These are phyloP conservation scores for Xestia ashworthii DNA, from an alignment of 2,888 invertebrate genomes.

Conservation along the genomic window DNA sequence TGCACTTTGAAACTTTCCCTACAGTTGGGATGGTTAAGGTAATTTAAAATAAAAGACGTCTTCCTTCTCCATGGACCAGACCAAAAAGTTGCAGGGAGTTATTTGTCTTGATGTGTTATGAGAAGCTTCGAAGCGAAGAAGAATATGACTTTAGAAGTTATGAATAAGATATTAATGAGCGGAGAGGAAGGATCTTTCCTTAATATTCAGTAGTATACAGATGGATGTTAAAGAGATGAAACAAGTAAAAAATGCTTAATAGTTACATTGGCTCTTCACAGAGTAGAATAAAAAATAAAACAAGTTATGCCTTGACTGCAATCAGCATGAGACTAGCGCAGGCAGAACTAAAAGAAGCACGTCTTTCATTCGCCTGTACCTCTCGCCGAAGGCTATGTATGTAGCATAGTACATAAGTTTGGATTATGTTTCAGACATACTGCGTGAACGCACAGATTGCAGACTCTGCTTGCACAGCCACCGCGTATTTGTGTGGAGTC, in stretches of 20 bases:
- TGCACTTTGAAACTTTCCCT: constrained; percentile 92
- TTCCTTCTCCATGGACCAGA: not conserved
- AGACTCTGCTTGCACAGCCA: constrained; percentile 93
- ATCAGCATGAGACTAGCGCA: not conserved
- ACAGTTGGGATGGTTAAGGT: constrained; percentile 92
- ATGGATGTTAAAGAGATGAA: not conserved
- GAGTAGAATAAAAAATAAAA: not conserved
- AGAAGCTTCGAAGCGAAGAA: not conserved
- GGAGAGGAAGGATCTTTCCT: not conserved
- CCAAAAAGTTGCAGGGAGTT: not conserved
- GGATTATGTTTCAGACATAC: constrained; percentile 82
- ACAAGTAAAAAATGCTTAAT: not conserved
- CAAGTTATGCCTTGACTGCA: not conserved
- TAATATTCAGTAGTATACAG: not conserved
- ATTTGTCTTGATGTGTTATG: not conserved
- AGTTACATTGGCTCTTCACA: not conserved
- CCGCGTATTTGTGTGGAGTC: constrained; percentile 92
- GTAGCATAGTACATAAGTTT: no score
- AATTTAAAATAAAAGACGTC: not conserved
- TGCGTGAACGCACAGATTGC: constrained; percentile 91
- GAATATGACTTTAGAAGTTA: not conserved
- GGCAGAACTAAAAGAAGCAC: not conserved
- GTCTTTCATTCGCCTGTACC: not conserved
- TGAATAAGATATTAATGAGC: not conserved
- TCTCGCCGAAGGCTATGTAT: not conserved